Conservation (phyloP, 2,797 vertebrate species). For the Zalophus californianus region DNA sequence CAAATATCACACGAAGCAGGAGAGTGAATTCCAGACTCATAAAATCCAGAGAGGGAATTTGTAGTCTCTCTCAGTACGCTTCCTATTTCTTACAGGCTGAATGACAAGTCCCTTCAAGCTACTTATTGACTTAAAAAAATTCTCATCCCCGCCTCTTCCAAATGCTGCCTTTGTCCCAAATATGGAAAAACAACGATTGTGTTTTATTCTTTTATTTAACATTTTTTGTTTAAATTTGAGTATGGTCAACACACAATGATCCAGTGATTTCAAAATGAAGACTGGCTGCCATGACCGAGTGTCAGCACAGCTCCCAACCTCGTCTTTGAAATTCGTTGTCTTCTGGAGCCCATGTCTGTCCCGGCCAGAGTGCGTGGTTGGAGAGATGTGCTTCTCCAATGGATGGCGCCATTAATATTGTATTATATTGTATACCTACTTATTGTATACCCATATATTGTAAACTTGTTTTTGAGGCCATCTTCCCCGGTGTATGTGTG, state of each 20-base stretch:
- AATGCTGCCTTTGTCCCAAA: background rate
- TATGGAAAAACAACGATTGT: background rate
- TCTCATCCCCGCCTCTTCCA: accelerated
- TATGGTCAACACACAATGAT: background rate
- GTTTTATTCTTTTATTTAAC: background rate
- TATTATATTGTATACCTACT: no score
- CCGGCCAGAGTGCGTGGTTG: background rate
- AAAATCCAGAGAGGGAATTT: accelerated
- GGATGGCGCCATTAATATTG: background rate
- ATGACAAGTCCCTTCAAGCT: accelerated
- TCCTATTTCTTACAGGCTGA: background rate
- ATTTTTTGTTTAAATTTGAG: background rate
- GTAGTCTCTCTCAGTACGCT: background rate
- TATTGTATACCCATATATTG: background rate
- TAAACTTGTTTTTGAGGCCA: background rate
- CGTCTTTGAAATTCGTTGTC: background rate
- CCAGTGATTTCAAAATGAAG: background rate
- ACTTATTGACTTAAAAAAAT: background rate
- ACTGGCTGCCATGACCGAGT: accelerated
- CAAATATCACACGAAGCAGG: no score
- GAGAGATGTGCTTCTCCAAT: background rate
- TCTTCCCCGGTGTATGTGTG: no score
- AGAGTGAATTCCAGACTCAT: background rate
- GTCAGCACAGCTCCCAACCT: no score
- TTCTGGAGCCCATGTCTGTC: background rate